Conservation (phyloP, 1,140 invertebrate genomes). For the Teleogryllus occipitalis region DNA sequence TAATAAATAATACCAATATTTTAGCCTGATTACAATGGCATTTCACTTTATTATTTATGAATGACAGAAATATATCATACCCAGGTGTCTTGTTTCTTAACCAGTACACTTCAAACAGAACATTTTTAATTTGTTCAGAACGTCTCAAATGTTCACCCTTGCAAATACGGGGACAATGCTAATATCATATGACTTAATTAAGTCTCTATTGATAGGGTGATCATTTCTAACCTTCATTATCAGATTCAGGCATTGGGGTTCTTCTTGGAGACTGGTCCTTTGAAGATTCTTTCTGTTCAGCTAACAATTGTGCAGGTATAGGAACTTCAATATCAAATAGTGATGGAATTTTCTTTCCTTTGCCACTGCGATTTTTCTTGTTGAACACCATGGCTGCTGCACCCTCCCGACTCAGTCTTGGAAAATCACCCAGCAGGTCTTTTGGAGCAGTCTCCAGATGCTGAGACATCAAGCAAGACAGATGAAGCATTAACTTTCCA, state of each 20-base stretch:
- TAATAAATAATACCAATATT: no score
- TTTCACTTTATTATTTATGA: no score
- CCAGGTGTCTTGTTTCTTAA: no score
- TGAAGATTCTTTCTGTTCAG: not conserved
- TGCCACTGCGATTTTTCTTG: constrained; percentile 41
- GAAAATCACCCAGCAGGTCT: constrained; percentile 81
- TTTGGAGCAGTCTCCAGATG: constrained; percentile 84
- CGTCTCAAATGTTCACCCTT: no score
- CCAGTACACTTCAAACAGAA: no score
- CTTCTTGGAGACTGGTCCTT: constrained; percentile 15
- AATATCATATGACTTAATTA: not conserved
- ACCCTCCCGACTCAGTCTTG: constrained; percentile 64
- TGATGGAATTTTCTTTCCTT: constrained; percentile 41
- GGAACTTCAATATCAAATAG: constrained; percentile 47
- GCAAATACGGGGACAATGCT: no score
- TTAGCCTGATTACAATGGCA: no score
- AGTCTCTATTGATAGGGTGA: not conserved
- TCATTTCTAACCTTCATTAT: constrained; percentile 16
- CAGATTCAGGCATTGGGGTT: constrained; percentile 20
- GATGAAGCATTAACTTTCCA: no score
- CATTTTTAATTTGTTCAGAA: not conserved
- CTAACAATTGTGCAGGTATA: constrained; percentile 34
- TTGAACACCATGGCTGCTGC: constrained; percentile 59
- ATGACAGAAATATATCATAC: no score
- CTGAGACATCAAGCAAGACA: constrained; percentile 38